Base-by-base conservation (phyloP, 2,797 vertebrate species). In the Margarornis squamiger region DNA sequence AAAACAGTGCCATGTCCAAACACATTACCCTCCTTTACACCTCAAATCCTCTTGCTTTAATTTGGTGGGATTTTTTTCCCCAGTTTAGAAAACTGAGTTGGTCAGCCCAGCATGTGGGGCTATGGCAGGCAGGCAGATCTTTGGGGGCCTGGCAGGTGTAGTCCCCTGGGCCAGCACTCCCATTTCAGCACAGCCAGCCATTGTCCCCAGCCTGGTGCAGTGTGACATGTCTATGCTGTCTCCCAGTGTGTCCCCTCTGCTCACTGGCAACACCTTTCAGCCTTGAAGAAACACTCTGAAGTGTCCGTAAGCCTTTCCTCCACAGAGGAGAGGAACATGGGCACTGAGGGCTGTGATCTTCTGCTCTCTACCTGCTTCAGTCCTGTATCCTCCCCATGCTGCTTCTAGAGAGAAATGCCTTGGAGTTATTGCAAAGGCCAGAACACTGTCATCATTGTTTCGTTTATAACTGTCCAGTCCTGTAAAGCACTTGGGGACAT, bases 211-310 rank as follows among this genome's bases (percentile, higher is more conserved):
- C 16, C 49, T 5, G 2, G 30, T 12, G 2, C 55, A 54, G 34
- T 4, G 1, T 68, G 43, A 43, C 27, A 5, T 32, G 14, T 13
- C 72, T 22, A 11, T 2, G 5, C 48, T 5, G 7, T 49, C 29
- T 51, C 41, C 23, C n/a, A 38, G 16, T 0, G 1, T 26, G 7
- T 22, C 63, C 38, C 23, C 29, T 88, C 0, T 0, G 32, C 32
- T 81, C 0, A 0, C 39, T 72, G 46, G 74, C 48, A 88, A n/a
- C n/a, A 66, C 20, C 26, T 91, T 86, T 68, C 61, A 84, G n/a
- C 73, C 62, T 90, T 63, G 29, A 75, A 22, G 83, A 84, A 92
- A 79, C 54, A 38, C 39, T 55, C 36, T 2, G 48, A 39, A 57
- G 43, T 3, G 0, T 65, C 78, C 66, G 30, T 18, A 52, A 72